Evolutionary conservation across 2,888 invertebrate species (phyloP).

Genomic region (Teleogryllus oceanicus): DNA sequence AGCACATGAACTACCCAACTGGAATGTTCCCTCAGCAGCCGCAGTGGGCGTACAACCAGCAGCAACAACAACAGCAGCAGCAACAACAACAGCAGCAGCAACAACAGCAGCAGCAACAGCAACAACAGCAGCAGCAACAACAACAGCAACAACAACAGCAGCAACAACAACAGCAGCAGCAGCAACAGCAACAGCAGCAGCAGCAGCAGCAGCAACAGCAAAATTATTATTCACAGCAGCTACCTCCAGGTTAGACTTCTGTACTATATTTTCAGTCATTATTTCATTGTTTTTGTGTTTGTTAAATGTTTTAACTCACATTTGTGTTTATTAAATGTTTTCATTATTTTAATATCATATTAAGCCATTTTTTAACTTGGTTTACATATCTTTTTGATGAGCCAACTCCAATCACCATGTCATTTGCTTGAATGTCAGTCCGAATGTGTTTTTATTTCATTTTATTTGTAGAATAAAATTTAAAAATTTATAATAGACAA

Average conservation of each 20-base stretch:
- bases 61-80: conserved; percentile 51
- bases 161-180: conserved; percentile 48
- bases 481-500: no score
- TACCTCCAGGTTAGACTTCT: conserved; percentile 42
- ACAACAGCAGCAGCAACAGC: conserved; percentile 47
- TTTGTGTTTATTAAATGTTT: no score
- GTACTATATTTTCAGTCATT: no score
- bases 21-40: conserved; percentile 43
- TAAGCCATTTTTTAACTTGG: no score
- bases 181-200: conserved; percentile 48
- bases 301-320: no score
- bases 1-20: conserved; percentile 41
- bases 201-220: conserved; percentile 49
- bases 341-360: no score
- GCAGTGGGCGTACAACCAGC: conserved; percentile 46
- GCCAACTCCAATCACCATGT: no score
- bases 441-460: no score
- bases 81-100: conserved; percentile 46
- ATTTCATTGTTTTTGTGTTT: no score
- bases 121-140: conserved; percentile 48
- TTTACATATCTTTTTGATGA: no score
- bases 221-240: conserved; percentile 45
- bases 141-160: conserved; percentile 51
- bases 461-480: no score
- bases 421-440: no score